Base-by-base conservation (phyloP, 2,797 vertebrate species). In the Dicrostonyx torquatus region DNA sequence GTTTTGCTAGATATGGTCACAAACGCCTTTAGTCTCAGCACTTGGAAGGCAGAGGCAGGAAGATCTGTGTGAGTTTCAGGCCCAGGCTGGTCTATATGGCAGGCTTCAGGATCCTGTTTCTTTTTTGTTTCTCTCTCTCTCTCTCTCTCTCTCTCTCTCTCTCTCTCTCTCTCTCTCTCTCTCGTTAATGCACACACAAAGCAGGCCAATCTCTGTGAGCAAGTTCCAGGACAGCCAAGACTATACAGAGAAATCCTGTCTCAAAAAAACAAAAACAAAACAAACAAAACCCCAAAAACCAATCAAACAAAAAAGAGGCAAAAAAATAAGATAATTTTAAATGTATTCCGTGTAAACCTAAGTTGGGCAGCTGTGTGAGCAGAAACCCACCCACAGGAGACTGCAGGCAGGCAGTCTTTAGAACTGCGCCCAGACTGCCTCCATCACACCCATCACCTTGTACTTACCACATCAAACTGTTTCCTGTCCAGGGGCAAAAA, bases 401-500 rank as follows among this genome's bases (percentile, higher is more conserved):
- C 43, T 72, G 62, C 55, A 22, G 11, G 13, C 66, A 76, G 70
- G 24, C 60, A 85, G 72, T 0, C 0, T 40, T 66, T 73, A 76
- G 31, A 2, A 8, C 2, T 66, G 43, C 2, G n/a, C 37, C 43
- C 29, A 80, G 31, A 29, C 43, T 37, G 3, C 22, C 58, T 83
- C 29, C 34, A 64, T 6, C 4, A 24, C 22, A 7, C 9, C 60
- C 80, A 72, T 48, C 76, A 66, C 26, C 17, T 40, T 14, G 26
- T 73, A 78, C 98, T 98, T 96, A 99, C 99, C 98, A 99, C 98
- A 78, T 99, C 98, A 94, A 99, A 99, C 93, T 98, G 98, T 58
- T 95, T 96, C 22, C 55, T 98, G 84, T 99, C 97, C 29, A 98
- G 92, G 26, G 98, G 98, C 89, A 98, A 97, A 96, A 97, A 98